Evolutionary conservation across 1,140 invertebrate species (phyloP).

Genomic region (Cotesia vestalis): DNA sequence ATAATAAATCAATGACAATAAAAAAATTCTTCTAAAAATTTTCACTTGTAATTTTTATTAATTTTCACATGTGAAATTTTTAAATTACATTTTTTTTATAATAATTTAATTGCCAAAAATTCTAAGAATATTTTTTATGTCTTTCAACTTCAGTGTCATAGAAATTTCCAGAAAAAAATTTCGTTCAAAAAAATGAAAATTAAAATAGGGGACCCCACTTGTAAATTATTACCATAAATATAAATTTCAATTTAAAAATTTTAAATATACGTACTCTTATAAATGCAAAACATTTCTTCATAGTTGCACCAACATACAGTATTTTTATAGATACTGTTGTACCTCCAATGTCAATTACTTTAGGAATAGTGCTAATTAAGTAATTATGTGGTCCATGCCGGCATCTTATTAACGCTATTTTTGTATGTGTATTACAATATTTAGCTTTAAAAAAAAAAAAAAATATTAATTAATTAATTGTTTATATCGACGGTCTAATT

Average conservation of each 20-base stretch:
- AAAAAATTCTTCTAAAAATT: too few relatives aligned
- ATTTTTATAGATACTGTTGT: conserved; percentile 71
- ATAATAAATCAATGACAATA: too few relatives aligned
- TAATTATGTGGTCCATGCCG: conserved; percentile 78
- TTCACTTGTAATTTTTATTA: too few relatives aligned
- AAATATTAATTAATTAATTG: conserved; percentile 20
- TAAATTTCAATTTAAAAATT: background rate
- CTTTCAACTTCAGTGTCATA: too few relatives aligned
- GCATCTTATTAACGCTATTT: conserved; percentile 75
- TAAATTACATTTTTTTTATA: too few relatives aligned
- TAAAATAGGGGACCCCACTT: too few relatives aligned
- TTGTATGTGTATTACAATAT: conserved; percentile 79
- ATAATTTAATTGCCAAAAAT: too few relatives aligned
- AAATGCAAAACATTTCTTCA: conserved; percentile 80
- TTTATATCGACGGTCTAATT: background rate
- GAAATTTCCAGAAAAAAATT: too few relatives aligned
- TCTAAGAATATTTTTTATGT: too few relatives aligned
- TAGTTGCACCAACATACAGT: conserved; percentile 78
- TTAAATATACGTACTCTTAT: conserved; percentile 62
- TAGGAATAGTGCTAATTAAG: conserved; percentile 73
- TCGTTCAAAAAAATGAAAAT: too few relatives aligned
- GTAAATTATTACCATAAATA: background rate
- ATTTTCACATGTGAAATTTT: too few relatives aligned
- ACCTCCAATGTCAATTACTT: conserved; percentile 72
- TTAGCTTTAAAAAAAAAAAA: conserved; percentile 66